Base-by-base conservation (phyloP, 2,888 invertebrate species). In the Dendrolimus pini region DNA sequence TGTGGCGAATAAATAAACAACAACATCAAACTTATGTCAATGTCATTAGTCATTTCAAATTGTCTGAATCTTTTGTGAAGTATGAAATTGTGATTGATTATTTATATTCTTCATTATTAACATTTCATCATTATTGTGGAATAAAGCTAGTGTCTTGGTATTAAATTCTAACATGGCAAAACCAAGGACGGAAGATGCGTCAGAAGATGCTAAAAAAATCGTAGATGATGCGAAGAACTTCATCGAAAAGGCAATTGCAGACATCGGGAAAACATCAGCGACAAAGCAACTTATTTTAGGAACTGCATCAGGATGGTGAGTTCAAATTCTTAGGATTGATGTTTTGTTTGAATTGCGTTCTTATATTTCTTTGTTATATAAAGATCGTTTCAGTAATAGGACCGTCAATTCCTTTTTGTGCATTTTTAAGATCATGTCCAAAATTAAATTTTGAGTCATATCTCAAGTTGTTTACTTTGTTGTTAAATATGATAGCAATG, bases 241-340 rank as follows among this genome's bases (percentile, higher is more conserved):
- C 65, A 88, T 96, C 58, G 94, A 96, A 67, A 94, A 93, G 82
- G 90, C 96, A 57, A 88, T 97, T 61, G 93, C 94, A 54, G 97
- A 98, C 78, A 94, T 98, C 62, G 95, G 96, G 62, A 95, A 96
- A 82, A 94, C 94, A 60, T 96, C 97, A 8, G 96, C 96, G 52
- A 94, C 95, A 18, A 96, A 97, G 82, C 98, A 98, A 90, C 92
- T 98, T 67, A 84, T 95, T 70, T 93, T 98, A 82, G 98, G 98
- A 66, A 95, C 96, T 62, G 93, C 95, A 62, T 94, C 97, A 71
- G 98, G 98, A 93, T 98, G 97, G 98, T 97, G 92, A 82, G 89
- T 68, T 9, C 47, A 47, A 47, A 47, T 47, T 12, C 9, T 10
- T 47, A 47, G 9, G 47, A 30, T 30, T 6, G 3, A 30, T 6